A percentile compares a stretch with the other conserved stretches of the same genome.
These are phyloP conservation scores for Nemurella pictetii DNA, from an alignment of 2,888 invertebrate species.

Conservation along the genomic window DNA sequence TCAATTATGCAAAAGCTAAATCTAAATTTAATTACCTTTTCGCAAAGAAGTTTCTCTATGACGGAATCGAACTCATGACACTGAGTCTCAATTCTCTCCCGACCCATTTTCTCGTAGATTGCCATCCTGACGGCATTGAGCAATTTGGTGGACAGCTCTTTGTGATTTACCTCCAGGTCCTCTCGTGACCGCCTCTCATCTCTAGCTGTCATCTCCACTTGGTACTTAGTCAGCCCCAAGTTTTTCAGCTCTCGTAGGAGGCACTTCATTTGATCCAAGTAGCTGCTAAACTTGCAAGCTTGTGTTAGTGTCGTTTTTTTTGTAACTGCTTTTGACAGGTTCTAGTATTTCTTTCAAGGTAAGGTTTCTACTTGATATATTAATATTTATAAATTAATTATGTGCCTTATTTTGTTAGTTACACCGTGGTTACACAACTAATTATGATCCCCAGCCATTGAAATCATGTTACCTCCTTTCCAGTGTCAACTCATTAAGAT, in stretches of 20 bases:
- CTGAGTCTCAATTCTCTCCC: background rate
- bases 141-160: conserved; percentile 3
- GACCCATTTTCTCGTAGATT: conserved; percentile 15
- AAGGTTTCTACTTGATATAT: too few species aligned
- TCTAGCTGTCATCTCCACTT: background rate
- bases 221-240: background rate
- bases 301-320: too few species aligned
- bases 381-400: too few species aligned
- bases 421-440: too few species aligned
- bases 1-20: background rate
- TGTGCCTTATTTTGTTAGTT: too few species aligned
- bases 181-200: conserved; percentile 3
- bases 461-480: background rate
- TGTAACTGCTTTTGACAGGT: too few species aligned
- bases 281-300: background rate
- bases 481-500: background rate
- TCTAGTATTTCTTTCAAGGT: too few species aligned
- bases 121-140: background rate
- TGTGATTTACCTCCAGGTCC: background rate
- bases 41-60: background rate
- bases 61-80: background rate
- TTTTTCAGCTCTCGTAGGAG: background rate
- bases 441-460: too few species aligned
- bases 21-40: background rate
- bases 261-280: conserved; percentile 1